Conservation (phyloP, 1,140 invertebrate genomes). For the Nasonia vitripennis region DNA sequence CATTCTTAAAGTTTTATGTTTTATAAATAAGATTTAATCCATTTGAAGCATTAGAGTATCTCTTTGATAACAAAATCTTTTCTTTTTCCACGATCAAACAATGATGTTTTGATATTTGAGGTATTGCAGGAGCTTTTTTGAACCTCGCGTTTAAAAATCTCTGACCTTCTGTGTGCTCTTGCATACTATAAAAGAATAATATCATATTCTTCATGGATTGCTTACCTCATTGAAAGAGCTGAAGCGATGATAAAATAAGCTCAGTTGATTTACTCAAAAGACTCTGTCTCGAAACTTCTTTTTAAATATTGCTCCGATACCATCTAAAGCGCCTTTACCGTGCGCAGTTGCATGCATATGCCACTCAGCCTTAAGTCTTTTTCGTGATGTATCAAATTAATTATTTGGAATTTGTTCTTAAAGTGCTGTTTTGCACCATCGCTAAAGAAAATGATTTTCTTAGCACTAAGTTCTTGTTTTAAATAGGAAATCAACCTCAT, state of each 20-base stretch:
- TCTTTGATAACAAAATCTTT: too few relatives aligned
- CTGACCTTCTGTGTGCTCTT: too few relatives aligned
- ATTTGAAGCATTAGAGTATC: too few relatives aligned
- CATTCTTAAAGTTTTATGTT: too few relatives aligned
- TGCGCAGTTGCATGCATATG: slow-evolving; percentile 52
- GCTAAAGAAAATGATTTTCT: neutral
- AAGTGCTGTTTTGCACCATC: slow-evolving; percentile 47
- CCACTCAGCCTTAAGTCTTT: slow-evolving; percentile 29
- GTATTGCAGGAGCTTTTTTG: too few relatives aligned
- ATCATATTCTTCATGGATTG: too few relatives aligned
- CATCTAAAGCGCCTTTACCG: slow-evolving; percentile 60
- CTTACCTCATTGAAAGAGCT: too few relatives aligned
- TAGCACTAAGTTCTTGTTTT: neutral
- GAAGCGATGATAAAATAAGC: neutral
- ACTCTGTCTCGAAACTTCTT: slow-evolving; percentile 23
- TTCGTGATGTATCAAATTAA: slow-evolving; percentile 51
- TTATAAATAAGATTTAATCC: too few relatives aligned
- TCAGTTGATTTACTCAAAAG: neutral
- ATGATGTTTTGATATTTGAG: too few relatives aligned
- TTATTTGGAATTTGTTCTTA: slow-evolving; percentile 58
- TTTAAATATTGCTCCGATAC: slow-evolving; percentile 54
- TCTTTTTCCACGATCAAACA: too few relatives aligned
- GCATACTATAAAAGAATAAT: too few relatives aligned
- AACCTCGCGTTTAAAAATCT: too few relatives aligned
- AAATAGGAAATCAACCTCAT: neutral